Evolutionary conservation across 2,888 invertebrate genomes (phyloP).

Genomic region (Drosophila atroscutellata): DNA sequence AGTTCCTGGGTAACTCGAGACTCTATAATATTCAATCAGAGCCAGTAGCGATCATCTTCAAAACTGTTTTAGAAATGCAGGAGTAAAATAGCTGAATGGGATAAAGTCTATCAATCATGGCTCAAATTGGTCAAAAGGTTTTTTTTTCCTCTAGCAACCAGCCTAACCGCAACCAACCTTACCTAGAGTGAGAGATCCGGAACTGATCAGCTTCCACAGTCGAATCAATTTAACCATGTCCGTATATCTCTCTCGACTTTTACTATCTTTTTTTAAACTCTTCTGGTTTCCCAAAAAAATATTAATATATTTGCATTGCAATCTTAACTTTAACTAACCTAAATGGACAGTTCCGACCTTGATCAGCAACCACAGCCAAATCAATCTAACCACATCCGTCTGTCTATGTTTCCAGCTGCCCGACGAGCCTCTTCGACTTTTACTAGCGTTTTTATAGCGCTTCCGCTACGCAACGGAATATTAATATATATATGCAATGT

Average conservation of each 20-base stretch:
- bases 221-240: neutral
- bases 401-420: neutral
- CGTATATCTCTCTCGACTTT: neutral
- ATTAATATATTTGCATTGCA: neutral
- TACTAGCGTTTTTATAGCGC: neutral
- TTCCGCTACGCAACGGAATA: constrained; percentile 13
- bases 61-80: neutral
- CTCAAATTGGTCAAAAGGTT: neutral
- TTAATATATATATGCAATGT: constrained; percentile 29
- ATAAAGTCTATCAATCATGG: neutral
- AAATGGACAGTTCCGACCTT: neutral
- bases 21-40: neutral
- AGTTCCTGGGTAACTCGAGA: neutral
- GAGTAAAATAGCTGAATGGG: neutral
- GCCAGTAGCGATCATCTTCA: neutral
- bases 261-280: neutral
- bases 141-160: neutral
- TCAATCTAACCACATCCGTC: neutral
- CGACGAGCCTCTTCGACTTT: neutral
- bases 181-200: neutral
- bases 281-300: neutral
- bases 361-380: neutral
- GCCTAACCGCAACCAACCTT: neutral
- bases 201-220: neutral
- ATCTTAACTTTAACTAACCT: neutral